phyloP scores from a whole-genome alignment of 2,797 vertebrate species.

The Leptodactylus fallax region DNA sequence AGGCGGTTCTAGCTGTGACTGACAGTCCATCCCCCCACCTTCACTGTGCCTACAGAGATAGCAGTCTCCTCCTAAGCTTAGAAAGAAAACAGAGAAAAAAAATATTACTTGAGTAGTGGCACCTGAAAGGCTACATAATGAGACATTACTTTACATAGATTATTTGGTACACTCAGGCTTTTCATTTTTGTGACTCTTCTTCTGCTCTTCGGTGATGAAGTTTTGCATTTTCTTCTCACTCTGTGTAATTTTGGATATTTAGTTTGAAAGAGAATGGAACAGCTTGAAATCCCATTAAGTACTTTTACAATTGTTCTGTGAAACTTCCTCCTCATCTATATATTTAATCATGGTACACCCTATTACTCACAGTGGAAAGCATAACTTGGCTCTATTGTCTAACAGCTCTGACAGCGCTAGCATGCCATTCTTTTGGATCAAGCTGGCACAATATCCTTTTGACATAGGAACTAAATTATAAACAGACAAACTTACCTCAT shows the following conservation, averaged over 20 bases:
- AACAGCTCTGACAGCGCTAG: constrained; percentile 14
- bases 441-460: constrained; percentile 12
- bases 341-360: constrained; percentile 11
- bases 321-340: background rate
- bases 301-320: constrained; percentile 12
- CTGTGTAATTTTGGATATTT: background rate
- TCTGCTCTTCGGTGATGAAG: too few species aligned
- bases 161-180: too few species aligned
- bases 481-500: background rate
- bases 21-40: too few species aligned
- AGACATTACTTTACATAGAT: too few species aligned
- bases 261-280: background rate
- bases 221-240: background rate
- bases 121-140: too few species aligned
- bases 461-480: background rate
- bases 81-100: too few species aligned
- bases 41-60: too few species aligned
- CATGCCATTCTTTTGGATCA: constrained; percentile 36
- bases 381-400: constrained; percentile 10
- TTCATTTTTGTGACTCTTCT: too few species aligned
- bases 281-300: background rate
- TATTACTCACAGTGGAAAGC: constrained; percentile 40
- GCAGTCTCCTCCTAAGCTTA: too few species aligned
- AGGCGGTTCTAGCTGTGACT: too few species aligned
- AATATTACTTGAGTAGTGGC: too few species aligned